These are phyloP conservation scores for Pocota personata DNA, from an alignment of 2,888 invertebrate genomes.

Conservation along the genomic window DNA sequence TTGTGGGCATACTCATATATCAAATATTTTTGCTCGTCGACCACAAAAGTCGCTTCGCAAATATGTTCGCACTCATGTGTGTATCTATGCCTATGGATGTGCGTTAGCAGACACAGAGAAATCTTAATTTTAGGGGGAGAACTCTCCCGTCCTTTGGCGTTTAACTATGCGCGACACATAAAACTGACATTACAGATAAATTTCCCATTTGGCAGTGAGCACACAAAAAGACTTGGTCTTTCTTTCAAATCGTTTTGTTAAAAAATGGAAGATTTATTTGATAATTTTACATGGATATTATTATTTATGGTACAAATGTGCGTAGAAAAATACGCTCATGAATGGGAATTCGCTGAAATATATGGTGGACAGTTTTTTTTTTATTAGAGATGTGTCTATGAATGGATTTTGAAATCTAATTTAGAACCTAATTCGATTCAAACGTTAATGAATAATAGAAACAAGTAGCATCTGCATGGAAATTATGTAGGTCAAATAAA, in stretches of 20 bases:
- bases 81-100: background rate
- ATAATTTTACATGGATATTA: slow-evolving; percentile 70
- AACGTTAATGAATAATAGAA: no score
- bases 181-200: slow-evolving; percentile 73
- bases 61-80: slow-evolving; percentile 51
- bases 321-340: slow-evolving; percentile 12
- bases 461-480: no score
- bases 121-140: slow-evolving; percentile 69
- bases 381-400: background rate
- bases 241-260: slow-evolving; percentile 32
- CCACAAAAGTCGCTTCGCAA: slow-evolving; percentile 54
- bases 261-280: slow-evolving; percentile 67
- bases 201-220: slow-evolving; percentile 66
- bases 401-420: background rate
- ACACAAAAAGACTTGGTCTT: background rate
- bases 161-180: slow-evolving; percentile 74
- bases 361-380: background rate
- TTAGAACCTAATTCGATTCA: background rate
- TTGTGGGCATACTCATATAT: slow-evolving; percentile 49
- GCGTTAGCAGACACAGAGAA: background rate
- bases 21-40: slow-evolving; percentile 55
- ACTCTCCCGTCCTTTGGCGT: slow-evolving; percentile 59
- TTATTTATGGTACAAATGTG: slow-evolving; percentile 58
- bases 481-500: no score
- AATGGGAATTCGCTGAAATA: slow-evolving; percentile 46